Evolutionary conservation across 2,888 invertebrate genomes (phyloP), one percentile per base, ranked within the genome.

Genomic region (Ophion slaviceki): DNA sequence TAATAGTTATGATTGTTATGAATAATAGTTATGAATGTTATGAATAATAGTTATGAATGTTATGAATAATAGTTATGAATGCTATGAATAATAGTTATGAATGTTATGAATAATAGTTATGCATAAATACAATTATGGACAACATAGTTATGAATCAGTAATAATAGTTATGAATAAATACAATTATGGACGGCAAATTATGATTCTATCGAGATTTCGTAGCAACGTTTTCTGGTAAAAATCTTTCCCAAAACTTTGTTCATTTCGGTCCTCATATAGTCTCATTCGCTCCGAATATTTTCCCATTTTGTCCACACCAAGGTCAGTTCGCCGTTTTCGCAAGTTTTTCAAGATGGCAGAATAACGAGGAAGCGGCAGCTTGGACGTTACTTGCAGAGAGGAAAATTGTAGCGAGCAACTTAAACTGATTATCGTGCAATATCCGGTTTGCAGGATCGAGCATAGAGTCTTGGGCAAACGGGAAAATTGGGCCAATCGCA

Each of bases 401-500:
- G 64, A 68, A 78, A 81, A 79, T 85, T 82, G 78, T 80, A 53
- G 5, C 82, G 77, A 76, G 28, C 71, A 64, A 70, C 64, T 62
- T 87, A 84, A 87, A 87, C 78, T 82, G 86, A 87, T 87, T 87
- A 87, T 83, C 76, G 64, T 76, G 86, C 77, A 87, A 87, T 87
- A 87, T 87, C 84, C 86, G 83, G 62, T 77, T 85, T 71, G 70
- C 53, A 82, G 72, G 67, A 80, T 84, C 84, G 72, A 17, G 17
- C 14, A 3, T 53, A 72, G 67, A 77, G 67, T 40, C 61, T 71
- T 61, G 74, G 68, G 80, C 76, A 77, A 86, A 85, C 85, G 80
- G 79, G 80, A 67, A 87, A 89, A 89, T 89, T 89, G 83, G 86
- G 87, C 87, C 88, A 89, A 88, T 87, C 86, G 86, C 79, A 80